Evolutionary conservation across 2,113 vertebrate genomes (phyloP).

Genomic region (Jacana jacana): DNA sequence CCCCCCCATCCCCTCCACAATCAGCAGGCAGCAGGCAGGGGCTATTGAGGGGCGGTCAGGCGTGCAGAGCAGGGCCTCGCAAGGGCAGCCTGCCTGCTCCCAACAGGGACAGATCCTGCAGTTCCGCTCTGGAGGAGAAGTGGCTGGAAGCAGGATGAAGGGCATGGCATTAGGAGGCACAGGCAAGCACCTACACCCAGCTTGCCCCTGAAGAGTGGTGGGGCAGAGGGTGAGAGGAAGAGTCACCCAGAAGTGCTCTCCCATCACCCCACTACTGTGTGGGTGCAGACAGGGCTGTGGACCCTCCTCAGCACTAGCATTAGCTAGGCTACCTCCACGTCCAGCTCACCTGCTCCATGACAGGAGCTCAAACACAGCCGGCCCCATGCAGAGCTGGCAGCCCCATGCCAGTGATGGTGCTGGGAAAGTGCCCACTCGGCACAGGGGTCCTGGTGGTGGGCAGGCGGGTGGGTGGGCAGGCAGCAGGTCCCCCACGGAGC

Average conservation of each 20-base stretch:
- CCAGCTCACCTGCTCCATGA: background rate
- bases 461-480: background rate
- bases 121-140: fast-evolving
- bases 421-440: background rate
- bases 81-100: background rate
- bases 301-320: background rate
- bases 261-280: fast-evolving
- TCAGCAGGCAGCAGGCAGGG: background rate
- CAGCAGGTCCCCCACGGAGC: slow-evolving; percentile 9
- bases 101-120: background rate
- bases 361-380: background rate
- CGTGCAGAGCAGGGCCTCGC: background rate
- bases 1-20: background rate
- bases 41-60: background rate
- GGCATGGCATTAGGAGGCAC: background rate
- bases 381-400: background rate
- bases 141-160: fast-evolving
- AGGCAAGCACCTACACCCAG: background rate
- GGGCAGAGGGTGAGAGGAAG: background rate
- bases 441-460: background rate
- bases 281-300: background rate
- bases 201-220: background rate
- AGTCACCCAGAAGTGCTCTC: background rate
- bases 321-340: background rate
- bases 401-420: fast-evolving